phyloP scores from a whole-genome alignment of 2,113 vertebrate species.

The Eurypyga helias region DNA sequence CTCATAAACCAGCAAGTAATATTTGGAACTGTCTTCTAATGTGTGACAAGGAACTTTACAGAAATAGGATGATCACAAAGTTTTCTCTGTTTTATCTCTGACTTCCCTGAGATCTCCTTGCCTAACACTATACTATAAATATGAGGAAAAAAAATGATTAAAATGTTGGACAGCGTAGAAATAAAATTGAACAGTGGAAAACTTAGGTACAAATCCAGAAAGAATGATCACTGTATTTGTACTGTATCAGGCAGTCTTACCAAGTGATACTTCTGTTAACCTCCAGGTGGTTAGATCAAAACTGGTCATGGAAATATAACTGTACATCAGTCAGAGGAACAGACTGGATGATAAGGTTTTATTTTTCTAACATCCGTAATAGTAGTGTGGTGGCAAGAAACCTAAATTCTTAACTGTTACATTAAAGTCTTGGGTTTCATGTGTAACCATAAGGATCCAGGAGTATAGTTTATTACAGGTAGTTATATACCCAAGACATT shows the following conservation, averaged over 20 bases:
- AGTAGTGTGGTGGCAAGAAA: not conserved
- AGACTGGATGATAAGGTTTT: not conserved
- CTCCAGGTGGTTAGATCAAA: not conserved
- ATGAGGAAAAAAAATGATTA: not conserved
- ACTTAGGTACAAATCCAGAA: not conserved
- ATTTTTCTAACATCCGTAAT: not conserved
- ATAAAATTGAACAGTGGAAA: not conserved
- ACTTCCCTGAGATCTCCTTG: not conserved
- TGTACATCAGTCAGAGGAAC: not conserved
- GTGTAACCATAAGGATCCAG: not conserved
- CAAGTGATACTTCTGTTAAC: not conserved
- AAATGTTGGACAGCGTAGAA: not conserved
- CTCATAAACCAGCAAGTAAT: not conserved
- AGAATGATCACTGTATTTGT: fast-evolving
- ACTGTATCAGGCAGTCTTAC: not conserved
- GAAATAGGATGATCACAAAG: not conserved
- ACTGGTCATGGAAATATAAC: not conserved
- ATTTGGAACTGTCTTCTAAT: not conserved
- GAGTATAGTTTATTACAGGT: not conserved
- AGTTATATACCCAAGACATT: not conserved
- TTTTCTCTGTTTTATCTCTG: not conserved
- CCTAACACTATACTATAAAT: not conserved
- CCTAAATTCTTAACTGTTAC: not conserved
- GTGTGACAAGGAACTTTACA: not conserved
- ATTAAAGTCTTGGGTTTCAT: not conserved